Conservation (phyloP, 2,797 vertebrate genomes). For the Mastacembelus armatus region DNA sequence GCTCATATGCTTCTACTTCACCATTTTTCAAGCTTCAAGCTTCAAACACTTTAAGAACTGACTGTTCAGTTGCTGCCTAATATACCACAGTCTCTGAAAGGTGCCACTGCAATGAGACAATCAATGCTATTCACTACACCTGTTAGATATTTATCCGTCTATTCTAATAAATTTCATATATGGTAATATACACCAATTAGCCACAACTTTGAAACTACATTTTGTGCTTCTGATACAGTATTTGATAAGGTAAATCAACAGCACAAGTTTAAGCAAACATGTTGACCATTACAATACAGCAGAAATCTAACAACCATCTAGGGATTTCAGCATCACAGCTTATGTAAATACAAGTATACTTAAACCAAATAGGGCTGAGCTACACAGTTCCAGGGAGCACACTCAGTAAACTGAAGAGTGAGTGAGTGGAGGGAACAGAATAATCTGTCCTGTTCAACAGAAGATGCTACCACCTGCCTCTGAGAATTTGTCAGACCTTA, state of each 20-base stretch:
- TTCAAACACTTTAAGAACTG: too few species aligned
- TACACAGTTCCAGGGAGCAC: constrained; percentile 27
- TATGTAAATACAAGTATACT: constrained; percentile 39
- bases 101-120: too few species aligned
- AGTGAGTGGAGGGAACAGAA: constrained; percentile 35
- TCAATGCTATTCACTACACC: too few species aligned
- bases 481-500: constrained; percentile 58
- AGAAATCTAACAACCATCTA: constrained; percentile 10
- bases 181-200: too few species aligned
- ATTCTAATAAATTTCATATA: too few species aligned
- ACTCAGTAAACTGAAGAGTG: constrained; percentile 44
- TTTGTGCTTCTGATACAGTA: not conserved
- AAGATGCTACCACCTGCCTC: constrained; percentile 55
- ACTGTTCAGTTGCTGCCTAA: too few species aligned
- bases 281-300: constrained; percentile 4
- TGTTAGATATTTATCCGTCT: too few species aligned
- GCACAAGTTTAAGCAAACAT: constrained; percentile 2
- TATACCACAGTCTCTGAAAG: too few species aligned
- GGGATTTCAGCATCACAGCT: constrained; percentile 29
- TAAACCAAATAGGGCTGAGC: constrained; percentile 37
- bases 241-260: not conserved
- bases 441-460: constrained; percentile 59
- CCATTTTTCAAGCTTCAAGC: too few species aligned
- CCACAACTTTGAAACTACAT: too few species aligned
- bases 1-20: too few species aligned